Conservation (phyloP, 2,888 invertebrate species). For the Galerucella calmariensis region DNA sequence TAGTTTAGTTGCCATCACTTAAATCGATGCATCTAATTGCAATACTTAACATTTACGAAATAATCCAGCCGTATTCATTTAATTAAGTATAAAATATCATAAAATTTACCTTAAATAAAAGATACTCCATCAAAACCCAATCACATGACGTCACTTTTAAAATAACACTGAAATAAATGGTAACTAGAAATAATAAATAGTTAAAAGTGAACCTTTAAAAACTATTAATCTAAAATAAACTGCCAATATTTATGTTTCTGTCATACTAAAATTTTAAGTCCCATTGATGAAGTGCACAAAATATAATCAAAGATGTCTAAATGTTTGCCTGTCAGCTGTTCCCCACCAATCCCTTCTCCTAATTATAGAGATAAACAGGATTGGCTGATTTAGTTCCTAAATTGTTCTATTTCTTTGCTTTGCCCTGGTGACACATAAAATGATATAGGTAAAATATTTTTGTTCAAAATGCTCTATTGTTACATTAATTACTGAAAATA, state of each 20-base stretch:
- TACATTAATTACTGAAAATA: neutral
- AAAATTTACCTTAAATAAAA: constrained; percentile 60
- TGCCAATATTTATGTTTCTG: constrained; percentile 59
- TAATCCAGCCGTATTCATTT: neutral
- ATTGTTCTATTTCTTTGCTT: constrained; percentile 49
- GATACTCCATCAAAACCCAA: constrained; percentile 63
- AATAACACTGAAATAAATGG: constrained; percentile 56
- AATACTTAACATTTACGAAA: constrained; percentile 25
- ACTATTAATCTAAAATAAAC: constrained; percentile 50
- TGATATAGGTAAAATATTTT: constrained; percentile 19
- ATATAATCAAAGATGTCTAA: constrained; percentile 62
- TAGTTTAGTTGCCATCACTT: constrained; percentile 46
- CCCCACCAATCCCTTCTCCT: constrained; percentile 56
- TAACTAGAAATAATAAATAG: constrained; percentile 49
- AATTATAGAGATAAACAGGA: constrained; percentile 47
- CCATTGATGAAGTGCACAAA: constrained; percentile 54
- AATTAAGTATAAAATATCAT: constrained; percentile 49
- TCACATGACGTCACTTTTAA: constrained; percentile 65
- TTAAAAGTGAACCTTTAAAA: constrained; percentile 51
- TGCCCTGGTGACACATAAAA: constrained; percentile 52
- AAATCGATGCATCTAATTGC: constrained; percentile 41
- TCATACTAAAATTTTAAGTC: constrained; percentile 58
- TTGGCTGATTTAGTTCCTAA: constrained; percentile 51
- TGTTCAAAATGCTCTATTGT: neutral
- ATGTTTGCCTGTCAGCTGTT: constrained; percentile 64